Evolutionary conservation across 2,888 invertebrate genomes (phyloP).

Genomic region (Pachymerium ferrugineum): DNA sequence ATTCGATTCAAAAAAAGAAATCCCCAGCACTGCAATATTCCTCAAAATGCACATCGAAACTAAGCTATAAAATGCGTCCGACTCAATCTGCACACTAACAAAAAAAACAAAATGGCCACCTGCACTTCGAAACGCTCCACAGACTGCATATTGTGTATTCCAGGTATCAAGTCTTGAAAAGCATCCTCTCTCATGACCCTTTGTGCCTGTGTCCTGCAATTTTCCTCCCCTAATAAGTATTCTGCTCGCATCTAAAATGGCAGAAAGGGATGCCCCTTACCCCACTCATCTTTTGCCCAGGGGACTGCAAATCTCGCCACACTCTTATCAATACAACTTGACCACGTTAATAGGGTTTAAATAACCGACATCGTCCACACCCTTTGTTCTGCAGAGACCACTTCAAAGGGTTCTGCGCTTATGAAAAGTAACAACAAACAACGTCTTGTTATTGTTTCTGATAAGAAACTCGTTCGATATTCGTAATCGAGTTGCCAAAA

Average conservation of each 20-base stretch:
- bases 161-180: constrained; percentile 27
- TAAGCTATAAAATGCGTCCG: neutral
- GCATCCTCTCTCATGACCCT: constrained; percentile 27
- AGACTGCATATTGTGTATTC: constrained; percentile 3
- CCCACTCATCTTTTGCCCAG: constrained; percentile 10
- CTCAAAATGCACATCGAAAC: too few species aligned
- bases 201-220: constrained; percentile 23
- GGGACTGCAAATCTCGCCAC: constrained; percentile 19
- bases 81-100: neutral
- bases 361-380: neutral
- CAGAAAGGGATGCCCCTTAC: constrained; percentile 25
- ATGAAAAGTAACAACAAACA: too few species aligned
- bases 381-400: neutral
- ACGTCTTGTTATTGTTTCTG: too few species aligned
- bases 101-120: neutral
- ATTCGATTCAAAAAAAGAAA: too few species aligned
- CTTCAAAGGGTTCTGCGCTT: neutral
- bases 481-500: too few species aligned
- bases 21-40: too few species aligned
- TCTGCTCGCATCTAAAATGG: constrained; percentile 6
- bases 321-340: neutral
- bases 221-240: constrained; percentile 23
- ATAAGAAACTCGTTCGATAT: too few species aligned
- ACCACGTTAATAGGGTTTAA: constrained; percentile 13
- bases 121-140: neutral